phyloP scores from a whole-genome alignment of 2,113 vertebrate species.

The Barbus barbus region DNA sequence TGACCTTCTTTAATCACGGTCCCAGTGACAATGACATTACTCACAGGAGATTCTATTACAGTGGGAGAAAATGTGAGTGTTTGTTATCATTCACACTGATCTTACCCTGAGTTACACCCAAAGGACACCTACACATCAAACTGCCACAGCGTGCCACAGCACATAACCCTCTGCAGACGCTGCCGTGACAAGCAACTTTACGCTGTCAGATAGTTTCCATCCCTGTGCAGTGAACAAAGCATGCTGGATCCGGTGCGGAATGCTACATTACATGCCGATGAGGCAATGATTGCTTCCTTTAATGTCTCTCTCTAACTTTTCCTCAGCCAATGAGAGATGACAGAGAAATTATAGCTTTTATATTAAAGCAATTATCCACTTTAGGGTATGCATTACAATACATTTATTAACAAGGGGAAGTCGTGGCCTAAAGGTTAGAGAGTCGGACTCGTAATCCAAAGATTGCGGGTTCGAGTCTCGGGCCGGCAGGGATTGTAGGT shows the following conservation, averaged over 20 bases:
- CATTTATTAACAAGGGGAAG: not conserved
- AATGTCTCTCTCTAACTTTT: not conserved
- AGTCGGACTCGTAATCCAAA: too few species aligned
- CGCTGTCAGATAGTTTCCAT: conserved; percentile 28
- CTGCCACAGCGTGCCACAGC: conserved; percentile 9
- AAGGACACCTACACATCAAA: conserved; percentile 19
- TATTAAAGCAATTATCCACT: not conserved
- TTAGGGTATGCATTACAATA: not conserved
- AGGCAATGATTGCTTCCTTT: conserved; percentile 44
- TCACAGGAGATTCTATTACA: conserved; percentile 23
- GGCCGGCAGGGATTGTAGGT: too few species aligned
- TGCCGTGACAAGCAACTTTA: not conserved
- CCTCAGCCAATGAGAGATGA: conserved; percentile 39
- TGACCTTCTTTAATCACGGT: conserved; percentile 43
- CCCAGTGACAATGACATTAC: conserved; percentile 14
- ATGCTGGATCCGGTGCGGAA: conserved; percentile 55
- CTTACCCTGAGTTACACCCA: conserved; percentile 19
- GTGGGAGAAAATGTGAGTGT: not conserved
- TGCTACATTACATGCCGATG: conserved; percentile 51
- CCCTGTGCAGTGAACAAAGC: conserved; percentile 35
- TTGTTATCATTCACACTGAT: conserved; percentile 23
- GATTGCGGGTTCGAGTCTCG: too few species aligned
- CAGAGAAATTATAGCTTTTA: conserved; percentile 24
- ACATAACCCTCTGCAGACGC: not conserved
- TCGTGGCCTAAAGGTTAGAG: too few species aligned